Evolutionary conservation across 2,113 vertebrate species (phyloP).

Genomic region (Silurus asotus): DNA sequence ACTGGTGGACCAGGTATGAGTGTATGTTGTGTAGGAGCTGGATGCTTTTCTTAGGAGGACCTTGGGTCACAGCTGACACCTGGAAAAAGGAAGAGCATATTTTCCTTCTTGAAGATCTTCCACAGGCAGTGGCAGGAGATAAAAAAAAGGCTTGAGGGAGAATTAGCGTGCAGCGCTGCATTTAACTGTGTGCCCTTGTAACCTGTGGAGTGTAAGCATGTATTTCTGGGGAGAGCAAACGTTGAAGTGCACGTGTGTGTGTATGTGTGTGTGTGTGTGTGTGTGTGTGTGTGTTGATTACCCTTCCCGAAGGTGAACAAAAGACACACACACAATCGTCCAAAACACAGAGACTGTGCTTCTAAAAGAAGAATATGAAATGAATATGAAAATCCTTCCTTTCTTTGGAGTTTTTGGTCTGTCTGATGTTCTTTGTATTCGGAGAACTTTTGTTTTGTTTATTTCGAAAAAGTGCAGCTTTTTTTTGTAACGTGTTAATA

Average conservation of each 20-base stretch:
- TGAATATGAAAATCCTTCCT: too few species aligned
- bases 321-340: not conserved
- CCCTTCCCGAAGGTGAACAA: slow-evolving; percentile 18
- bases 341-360: not conserved
- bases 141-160: not conserved
- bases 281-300: not conserved
- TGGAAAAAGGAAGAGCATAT: slow-evolving; percentile 19
- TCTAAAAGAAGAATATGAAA: too few species aligned
- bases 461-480: too few species aligned
- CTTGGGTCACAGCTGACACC: slow-evolving; percentile 30
- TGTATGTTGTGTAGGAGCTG: slow-evolving; percentile 15
- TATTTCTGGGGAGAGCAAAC: not conserved
- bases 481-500: too few species aligned
- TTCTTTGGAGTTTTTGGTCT: too few species aligned
- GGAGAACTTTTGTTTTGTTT: not conserved
- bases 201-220: not conserved
- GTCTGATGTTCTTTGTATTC: too few species aligned
- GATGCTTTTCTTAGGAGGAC: slow-evolving; percentile 8
- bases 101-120: not conserved
- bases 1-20: not conserved
- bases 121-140: slow-evolving; percentile 8
- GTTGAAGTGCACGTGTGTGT: not conserved
- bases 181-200: slow-evolving; percentile 26
- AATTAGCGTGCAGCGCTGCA: not conserved
- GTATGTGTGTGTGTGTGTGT: not conserved